Evolutionary conservation across 2,797 vertebrate species (phyloP), one percentile per base, ranked within the genome.

Genomic region (Eulemur albifrons): DNA sequence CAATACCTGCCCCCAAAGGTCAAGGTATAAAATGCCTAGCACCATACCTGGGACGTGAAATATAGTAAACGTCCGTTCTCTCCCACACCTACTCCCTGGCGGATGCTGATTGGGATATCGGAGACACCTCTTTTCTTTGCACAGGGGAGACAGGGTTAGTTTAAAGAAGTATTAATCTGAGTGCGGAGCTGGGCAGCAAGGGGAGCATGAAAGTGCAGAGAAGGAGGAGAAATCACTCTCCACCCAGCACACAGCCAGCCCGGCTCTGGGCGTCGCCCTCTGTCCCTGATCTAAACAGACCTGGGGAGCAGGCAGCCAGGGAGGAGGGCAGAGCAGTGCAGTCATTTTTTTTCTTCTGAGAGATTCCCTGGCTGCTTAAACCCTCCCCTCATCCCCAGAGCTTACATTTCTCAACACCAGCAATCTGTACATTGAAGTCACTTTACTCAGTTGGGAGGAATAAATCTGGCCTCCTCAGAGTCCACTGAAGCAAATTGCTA

Each of bases 351-450:
- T 92, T 92, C 88, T 91, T 48, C 35, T 65, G 63, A 90, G 75
- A 79, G 48, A 69, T 50, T 88, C 70, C 83, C 84, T 38, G 32
- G 88, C 43, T 40, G 25, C 30, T 35, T 43, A 43, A 65, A 50
- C 48, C 61, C 77, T 72, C 93, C 65, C n/a, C 23, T 72, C 52
- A 76, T 95, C 95, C 81, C 82, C 65, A 50, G 93, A 94, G 93
- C 84, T 72, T 82, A 92, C 77, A 95, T 96, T 81, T 88, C 96
- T 96, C 95, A 93, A 30, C 67, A 84, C 88, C 67, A 32, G 82
- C 70, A 90, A 59, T 93, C 96, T 77, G 82, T 76, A 63, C 93
- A 30, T 35, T 77, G 88, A 95, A 95, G 90, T 94, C 92, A 84
- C 90, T 82, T 94, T 72, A 32, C 52, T 82, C 93, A 70, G 75